These are phyloP conservation scores for Acanthurus leucopareius DNA, from an alignment of 2,797 vertebrate species.

Conservation along the genomic window DNA sequence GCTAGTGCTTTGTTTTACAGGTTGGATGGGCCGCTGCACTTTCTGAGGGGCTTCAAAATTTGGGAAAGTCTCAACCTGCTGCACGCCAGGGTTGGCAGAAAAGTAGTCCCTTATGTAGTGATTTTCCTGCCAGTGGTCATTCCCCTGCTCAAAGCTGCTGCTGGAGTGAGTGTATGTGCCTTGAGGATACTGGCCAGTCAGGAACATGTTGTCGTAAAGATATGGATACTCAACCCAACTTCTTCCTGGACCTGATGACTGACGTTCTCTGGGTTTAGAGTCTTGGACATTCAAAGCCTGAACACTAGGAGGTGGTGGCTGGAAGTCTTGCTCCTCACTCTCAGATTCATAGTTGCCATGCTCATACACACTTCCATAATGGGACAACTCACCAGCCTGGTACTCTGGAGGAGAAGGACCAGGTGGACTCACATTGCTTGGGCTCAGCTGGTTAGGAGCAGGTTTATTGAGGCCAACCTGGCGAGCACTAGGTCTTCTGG, in stretches of 20 bases:
- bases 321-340: not conserved
- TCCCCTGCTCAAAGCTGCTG: constrained; percentile 40
- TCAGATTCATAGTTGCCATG: constrained; percentile 39
- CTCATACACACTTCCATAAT: not conserved
- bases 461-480: not conserved
- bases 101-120: not conserved
- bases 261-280: accelerated
- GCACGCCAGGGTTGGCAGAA: not conserved
- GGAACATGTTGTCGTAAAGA: constrained; percentile 23
- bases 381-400: constrained; percentile 31
- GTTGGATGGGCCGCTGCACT: not conserved
- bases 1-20: not conserved
- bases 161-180: constrained; percentile 44
- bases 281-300: accelerated
- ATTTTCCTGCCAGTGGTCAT: not conserved
- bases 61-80: not conserved
- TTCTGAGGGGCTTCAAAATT: not conserved
- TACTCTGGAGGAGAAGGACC: not conserved
- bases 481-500: not conserved
- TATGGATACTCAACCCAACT: not conserved
- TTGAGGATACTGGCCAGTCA: constrained; percentile 46
- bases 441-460: not conserved
- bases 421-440: not conserved
- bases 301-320: not conserved
- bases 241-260: not conserved